Evolutionary conservation across 2,888 invertebrate genomes (phyloP).

Genomic region (Dynastes grantii): DNA sequence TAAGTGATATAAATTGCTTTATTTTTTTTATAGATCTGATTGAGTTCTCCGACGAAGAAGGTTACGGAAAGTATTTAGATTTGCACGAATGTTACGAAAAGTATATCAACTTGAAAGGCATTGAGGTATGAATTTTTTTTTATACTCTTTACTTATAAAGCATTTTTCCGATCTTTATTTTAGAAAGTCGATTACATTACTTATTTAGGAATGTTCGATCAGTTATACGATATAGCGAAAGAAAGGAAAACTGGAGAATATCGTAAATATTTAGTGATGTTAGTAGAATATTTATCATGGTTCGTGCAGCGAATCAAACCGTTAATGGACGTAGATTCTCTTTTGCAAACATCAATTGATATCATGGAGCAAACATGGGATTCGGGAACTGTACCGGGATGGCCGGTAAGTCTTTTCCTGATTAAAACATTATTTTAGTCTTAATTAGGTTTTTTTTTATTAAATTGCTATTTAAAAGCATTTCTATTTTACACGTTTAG

Average conservation of each 20-base stretch:
- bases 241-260: conserved; percentile 92
- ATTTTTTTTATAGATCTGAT: conserved; percentile 78
- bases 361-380: conserved; percentile 93
- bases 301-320: conserved; percentile 91
- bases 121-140: conserved; percentile 79
- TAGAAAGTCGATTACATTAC: conserved; percentile 96
- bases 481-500: conserved; percentile 66
- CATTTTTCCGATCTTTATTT: conserved; percentile 55
- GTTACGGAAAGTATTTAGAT: conserved; percentile 98
- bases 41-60: conserved; percentile 99
- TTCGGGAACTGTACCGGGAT: conserved; percentile 92
- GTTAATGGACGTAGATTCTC: conserved; percentile 85
- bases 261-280: conserved; percentile 85
- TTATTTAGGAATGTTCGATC: conserved; percentile 94
- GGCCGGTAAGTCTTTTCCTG: conserved; percentile 80
- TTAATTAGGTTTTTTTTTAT: no score
- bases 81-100: conserved; percentile 97
- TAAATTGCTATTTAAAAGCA: no score
- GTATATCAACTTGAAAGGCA: conserved; percentile 96
- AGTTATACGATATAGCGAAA: conserved; percentile 94
- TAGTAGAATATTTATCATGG: conserved; percentile 89
- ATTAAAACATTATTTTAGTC: background rate
- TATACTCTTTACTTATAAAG: background rate
- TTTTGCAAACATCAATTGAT: conserved; percentile 83
- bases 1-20: no score